Conservation (phyloP, 2,113 vertebrate genomes). For the Cacatua alba region DNA sequence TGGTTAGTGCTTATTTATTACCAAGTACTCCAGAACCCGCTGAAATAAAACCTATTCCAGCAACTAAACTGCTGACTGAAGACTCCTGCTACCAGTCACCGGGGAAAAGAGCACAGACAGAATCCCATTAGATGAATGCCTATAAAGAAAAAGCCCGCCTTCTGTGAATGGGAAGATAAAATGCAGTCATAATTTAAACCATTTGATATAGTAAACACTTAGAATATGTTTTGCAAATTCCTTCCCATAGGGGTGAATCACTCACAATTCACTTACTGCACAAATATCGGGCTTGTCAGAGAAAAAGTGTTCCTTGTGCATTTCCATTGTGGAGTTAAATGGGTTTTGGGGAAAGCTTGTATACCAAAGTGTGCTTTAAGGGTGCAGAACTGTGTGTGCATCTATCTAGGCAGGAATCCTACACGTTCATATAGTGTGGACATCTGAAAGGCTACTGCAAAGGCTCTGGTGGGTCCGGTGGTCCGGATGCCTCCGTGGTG, state of each 20-base stretch:
- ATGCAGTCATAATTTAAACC: conserved; percentile 1
- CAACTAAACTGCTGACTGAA: conserved; percentile 33
- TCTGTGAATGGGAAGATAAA: conserved; percentile 49
- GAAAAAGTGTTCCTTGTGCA: background rate
- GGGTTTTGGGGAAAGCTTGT: background rate
- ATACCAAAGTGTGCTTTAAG: background rate
- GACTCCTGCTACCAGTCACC: background rate
- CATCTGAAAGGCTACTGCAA: background rate
- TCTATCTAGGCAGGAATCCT: no score
- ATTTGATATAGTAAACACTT: background rate
- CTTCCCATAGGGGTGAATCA: background rate
- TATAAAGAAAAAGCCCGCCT: conserved; percentile 17
- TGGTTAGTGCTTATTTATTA: conserved; percentile 12
- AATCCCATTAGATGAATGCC: background rate
- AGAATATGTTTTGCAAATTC: conserved; percentile 28
- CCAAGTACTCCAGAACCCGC: background rate
- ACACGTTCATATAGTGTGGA: accelerated
- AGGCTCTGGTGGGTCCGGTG: background rate
- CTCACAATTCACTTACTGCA: background rate
- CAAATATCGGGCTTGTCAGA: background rate
- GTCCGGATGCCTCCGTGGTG: background rate
- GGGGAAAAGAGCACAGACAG: background rate
- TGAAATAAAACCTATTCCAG: conserved; percentile 53
- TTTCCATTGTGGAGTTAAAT: background rate
- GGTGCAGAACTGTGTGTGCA: background rate